phyloP scores from a whole-genome alignment of 92 coral and sea anemone genomes.

The Phymanthus crucifer region DNA sequence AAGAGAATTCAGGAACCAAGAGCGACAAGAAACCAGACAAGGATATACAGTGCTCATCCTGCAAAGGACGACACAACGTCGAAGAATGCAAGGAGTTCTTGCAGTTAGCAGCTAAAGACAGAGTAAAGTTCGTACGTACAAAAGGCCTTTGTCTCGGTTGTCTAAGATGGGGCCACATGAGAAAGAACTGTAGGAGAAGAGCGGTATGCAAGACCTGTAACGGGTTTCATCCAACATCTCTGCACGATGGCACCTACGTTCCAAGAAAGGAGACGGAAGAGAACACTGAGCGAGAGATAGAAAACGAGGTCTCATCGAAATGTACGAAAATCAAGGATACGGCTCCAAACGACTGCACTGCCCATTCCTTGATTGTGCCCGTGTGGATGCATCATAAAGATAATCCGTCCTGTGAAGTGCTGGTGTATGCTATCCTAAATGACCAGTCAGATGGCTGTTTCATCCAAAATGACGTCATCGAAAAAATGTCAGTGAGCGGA shows the following conservation, averaged over 20 bases:
- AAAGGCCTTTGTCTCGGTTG: conserved; percentile 45
- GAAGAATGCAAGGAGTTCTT: conserved; percentile 42
- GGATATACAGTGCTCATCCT: conserved; percentile 25
- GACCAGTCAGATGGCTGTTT: conserved; percentile 55
- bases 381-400: conserved; percentile 41
- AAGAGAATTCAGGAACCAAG: conserved; percentile 6
- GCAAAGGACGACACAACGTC: conserved; percentile 42
- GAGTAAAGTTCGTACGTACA: conserved; percentile 20
- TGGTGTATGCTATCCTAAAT: conserved; percentile 51
- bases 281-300: neutral
- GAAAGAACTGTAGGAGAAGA: conserved; percentile 25
- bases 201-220: conserved; percentile 28
- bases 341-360: neutral
- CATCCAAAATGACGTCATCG: conserved; percentile 25
- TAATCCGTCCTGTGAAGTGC: conserved; percentile 14
- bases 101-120: conserved; percentile 28
- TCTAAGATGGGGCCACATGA: conserved; percentile 46
- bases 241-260: conserved; percentile 26
- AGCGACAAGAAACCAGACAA: conserved; percentile 16
- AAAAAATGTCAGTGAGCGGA: conserved; percentile 33
- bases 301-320: conserved; percentile 1
- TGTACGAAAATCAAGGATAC: neutral
- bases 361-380: conserved; percentile 46
- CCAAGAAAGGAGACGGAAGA: neutral
- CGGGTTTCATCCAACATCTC: conserved; percentile 43